A percentile compares a stretch with the other conserved stretches of the same genome.
These are phyloP conservation scores for Oreochromis aureus DNA, from an alignment of 2,113 vertebrate genomes.

Conservation along the genomic window DNA sequence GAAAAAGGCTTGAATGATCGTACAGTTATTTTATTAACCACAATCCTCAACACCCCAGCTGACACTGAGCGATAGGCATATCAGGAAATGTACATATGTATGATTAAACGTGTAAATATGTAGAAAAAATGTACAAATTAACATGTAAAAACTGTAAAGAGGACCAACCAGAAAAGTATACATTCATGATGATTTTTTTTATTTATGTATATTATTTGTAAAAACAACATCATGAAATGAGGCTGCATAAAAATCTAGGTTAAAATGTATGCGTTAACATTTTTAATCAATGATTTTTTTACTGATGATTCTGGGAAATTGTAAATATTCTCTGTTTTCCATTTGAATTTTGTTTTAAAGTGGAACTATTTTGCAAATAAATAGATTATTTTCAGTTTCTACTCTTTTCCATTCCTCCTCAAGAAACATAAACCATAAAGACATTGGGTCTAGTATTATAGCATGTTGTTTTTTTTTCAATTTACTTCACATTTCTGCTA, in stretches of 20 bases:
- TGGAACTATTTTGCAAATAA: background rate
- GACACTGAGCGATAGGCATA: background rate
- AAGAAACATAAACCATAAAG: background rate
- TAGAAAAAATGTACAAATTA: background rate
- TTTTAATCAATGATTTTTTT: background rate
- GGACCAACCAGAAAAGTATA: background rate
- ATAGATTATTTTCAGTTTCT: background rate
- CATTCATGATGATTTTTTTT: background rate
- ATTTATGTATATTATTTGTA: background rate
- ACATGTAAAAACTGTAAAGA: background rate
- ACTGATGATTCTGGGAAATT: background rate
- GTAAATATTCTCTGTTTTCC: background rate
- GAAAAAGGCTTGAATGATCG: background rate
- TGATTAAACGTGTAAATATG: slow-evolving; percentile 6
- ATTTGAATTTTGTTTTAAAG: background rate
- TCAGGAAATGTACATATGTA: background rate
- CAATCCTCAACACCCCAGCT: background rate
- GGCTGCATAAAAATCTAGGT: background rate
- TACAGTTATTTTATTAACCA: background rate
- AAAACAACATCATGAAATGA: background rate
- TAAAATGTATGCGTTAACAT: background rate
- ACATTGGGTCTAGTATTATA: background rate
- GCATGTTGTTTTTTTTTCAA: rapidly evolving
- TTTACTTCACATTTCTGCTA: background rate
- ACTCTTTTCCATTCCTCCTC: background rate